Evolutionary conservation across 2,888 invertebrate species (phyloP).

Genomic region (Cabera pusaria): DNA sequence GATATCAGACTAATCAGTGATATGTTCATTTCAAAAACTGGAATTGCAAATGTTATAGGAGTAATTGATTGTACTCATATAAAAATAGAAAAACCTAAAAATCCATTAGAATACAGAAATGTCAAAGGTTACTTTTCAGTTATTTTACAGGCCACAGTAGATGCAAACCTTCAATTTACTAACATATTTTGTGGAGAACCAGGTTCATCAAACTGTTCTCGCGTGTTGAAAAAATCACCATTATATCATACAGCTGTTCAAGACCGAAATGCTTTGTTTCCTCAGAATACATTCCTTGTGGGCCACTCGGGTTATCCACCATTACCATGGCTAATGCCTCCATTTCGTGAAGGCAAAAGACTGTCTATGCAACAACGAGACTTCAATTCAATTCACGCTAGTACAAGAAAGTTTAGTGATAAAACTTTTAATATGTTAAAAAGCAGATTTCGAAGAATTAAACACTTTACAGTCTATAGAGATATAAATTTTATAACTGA

Average conservation of each 20-base stretch:
- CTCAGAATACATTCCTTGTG: constrained; percentile 55
- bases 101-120: constrained; percentile 57
- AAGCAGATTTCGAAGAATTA: constrained; percentile 54
- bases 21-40: constrained; percentile 50
- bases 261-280: constrained; percentile 50
- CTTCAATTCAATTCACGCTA: constrained; percentile 53
- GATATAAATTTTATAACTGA: constrained; percentile 61
- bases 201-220: constrained; percentile 54
- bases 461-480: constrained; percentile 58
- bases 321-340: constrained; percentile 58
- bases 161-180: constrained; percentile 56
- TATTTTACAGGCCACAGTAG: constrained; percentile 57
- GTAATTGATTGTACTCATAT: constrained; percentile 60
- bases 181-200: constrained; percentile 66
- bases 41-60: constrained; percentile 56
- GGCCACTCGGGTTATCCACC: constrained; percentile 62
- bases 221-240: constrained; percentile 58
- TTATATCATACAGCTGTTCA: constrained; percentile 52
- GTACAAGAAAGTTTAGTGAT: constrained; percentile 54
- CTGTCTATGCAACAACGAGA: constrained; percentile 55
- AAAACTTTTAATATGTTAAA: constrained; percentile 57
- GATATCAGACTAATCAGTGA: constrained; percentile 50
- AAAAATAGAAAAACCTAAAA: constrained; percentile 62
- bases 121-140: constrained; percentile 61
- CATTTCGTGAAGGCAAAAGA: constrained; percentile 59